phyloP scores from a whole-genome alignment of 2,797 vertebrate genomes.

The Notoglanidium macrostoma region DNA sequence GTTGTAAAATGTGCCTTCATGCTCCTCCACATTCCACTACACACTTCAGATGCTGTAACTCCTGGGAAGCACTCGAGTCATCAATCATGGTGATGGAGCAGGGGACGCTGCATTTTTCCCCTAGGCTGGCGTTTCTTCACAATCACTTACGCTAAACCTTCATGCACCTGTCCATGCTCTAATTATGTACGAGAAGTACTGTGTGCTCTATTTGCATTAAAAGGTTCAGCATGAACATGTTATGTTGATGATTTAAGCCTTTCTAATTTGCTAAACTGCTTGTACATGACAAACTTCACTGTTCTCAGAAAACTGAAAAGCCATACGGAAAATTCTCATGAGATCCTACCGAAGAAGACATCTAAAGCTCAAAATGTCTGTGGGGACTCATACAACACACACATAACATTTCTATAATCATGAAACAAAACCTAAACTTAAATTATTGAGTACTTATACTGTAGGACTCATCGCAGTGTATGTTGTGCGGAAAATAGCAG shows the following conservation, averaged over 20 bases:
- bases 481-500: not conserved
- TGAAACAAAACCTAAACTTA: not conserved
- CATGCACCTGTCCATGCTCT: not conserved
- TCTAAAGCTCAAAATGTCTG: not conserved
- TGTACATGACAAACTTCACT: not conserved
- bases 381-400: not conserved
- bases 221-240: not conserved
- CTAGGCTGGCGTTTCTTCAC: not conserved
- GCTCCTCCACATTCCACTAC: constrained; percentile 9
- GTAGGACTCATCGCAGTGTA: not conserved
- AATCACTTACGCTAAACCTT: not conserved
- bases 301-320: not conserved
- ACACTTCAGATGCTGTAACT: constrained; percentile 14
- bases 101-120: not conserved
- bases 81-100: constrained; percentile 37
- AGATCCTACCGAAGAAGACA: not conserved
- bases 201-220: constrained; percentile 7
- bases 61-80: constrained; percentile 6
- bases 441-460: not conserved
- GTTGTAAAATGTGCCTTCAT: constrained; percentile 20
- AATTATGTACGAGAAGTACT: not conserved
- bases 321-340: not conserved
- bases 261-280: not conserved
- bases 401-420: not conserved
- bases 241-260: not conserved